phyloP scores from a whole-genome alignment of 1,140 invertebrate genomes.

The Drosophila albomicans region DNA sequence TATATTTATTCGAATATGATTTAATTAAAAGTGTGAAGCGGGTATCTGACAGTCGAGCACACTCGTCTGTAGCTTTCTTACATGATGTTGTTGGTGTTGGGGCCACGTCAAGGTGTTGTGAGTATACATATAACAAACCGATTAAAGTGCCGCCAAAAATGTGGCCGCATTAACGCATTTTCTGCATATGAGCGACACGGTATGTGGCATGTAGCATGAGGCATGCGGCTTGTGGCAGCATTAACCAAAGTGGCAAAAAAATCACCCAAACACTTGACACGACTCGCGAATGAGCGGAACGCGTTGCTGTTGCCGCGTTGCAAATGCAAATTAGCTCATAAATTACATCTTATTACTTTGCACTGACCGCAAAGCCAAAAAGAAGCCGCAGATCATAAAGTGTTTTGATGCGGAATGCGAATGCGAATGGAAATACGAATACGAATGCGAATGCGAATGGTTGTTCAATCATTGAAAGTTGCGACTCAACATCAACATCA shows the following conservation, averaged over 20 bases:
- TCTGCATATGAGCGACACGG: not conserved
- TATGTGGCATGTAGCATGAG: not conserved
- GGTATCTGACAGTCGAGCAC: no score
- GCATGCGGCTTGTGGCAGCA: not conserved
- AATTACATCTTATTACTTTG: constrained; percentile 3
- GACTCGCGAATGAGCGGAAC: constrained; percentile 3
- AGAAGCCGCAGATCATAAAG: not conserved
- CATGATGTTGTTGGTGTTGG: not conserved
- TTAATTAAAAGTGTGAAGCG: no score
- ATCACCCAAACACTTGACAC: constrained; percentile 3
- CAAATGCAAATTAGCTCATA: constrained; percentile 44
- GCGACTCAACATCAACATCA: not conserved
- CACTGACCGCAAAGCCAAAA: not conserved
- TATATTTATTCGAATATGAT: no score
- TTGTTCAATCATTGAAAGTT: not conserved
- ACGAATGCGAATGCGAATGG: not conserved
- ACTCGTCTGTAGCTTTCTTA: no score
- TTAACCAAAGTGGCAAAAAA: not conserved
- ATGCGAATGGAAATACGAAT: not conserved
- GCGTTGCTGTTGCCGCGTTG: constrained; percentile 14
- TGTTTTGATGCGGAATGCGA: not conserved
- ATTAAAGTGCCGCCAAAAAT: constrained; percentile 24
- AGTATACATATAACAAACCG: not conserved
- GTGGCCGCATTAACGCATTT: not conserved
- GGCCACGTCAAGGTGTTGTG: constrained; percentile 14